Base-by-base conservation (phyloP, 2,888 invertebrate species). In the Chrysolina oricalcia region DNA sequence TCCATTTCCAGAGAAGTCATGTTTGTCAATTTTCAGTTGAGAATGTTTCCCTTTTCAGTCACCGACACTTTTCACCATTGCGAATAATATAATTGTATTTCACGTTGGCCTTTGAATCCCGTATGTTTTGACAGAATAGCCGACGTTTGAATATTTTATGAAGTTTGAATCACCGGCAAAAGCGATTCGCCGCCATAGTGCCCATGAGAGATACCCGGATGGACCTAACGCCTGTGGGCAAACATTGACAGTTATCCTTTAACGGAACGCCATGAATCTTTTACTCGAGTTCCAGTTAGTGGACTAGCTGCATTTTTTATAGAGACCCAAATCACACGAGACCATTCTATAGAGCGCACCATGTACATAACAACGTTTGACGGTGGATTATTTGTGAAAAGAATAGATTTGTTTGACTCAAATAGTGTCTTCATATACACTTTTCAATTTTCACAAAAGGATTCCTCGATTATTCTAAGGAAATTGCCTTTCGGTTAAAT, bases 141-240 rank as follows among this genome's bases (percentile, higher is more conserved):
- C 23, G 15, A 8, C 3, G n/a, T 17, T 13, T 86, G 83, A 85
- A 86, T 85, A 85, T 85, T 85, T 85, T 83, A 85, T 85, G 80
- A 83, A 82, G 81, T 82, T 83, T 85, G 85, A 86, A 85, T 86
- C 85, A 83, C 77, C 77, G 76, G 80, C 77, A 81, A 84, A 83
- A 80, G 74, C 78, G 80, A 76, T 80, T 78, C 81, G 75, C 75
- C 79, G 80, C 74, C 78, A 74, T 77, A 76, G 78, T 80, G 80
- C 83, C 84, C 82, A 82, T 56, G 70, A 83, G 82, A 83, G 81
- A 59, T 59, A 35, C 6, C 17, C 35, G 59, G 59, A 59, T 59
- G 59, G 17, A 59, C 35, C 35, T 35, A 59, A 35, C 59, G 59
- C 59, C 59, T 59, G 59, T 59, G 59, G 27, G 27, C 35, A 59